These are phyloP conservation scores for Hormiphora californensis DNA, from an alignment of 37 sponge, comb jelly and placozoan species.

Conservation along the genomic window DNA sequence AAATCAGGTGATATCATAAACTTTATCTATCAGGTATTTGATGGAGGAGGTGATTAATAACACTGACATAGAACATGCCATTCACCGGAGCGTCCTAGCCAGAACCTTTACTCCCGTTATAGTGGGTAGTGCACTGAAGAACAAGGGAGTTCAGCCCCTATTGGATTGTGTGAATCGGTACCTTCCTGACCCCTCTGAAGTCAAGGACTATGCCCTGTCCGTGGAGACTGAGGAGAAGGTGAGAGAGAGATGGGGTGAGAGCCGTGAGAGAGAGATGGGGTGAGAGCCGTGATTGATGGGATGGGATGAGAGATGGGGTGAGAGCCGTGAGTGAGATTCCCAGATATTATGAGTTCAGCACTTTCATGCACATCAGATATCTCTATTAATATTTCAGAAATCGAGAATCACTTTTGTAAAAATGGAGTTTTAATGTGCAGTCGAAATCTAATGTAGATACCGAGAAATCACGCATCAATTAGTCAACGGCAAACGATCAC, in stretches of 20 bases:
- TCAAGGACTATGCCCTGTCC: conserved; percentile 80
- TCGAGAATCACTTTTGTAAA: too few relatives aligned
- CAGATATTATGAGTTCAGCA: too few relatives aligned
- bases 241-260: not conserved
- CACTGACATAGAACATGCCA: conserved; percentile 63
- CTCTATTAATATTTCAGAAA: too few relatives aligned
- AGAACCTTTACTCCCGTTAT: conserved; percentile 89
- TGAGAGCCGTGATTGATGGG: too few relatives aligned
- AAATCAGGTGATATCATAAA: not conserved
- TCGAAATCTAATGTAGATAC: too few relatives aligned
- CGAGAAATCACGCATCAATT: too few relatives aligned
- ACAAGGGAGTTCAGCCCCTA: conserved; percentile 74
- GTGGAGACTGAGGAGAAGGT: conserved; percentile 56
- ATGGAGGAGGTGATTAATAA: conserved; percentile 34
- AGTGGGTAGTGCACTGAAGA: conserved; percentile 94
- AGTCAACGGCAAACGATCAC: too few relatives aligned
- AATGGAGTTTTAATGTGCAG: too few relatives aligned
- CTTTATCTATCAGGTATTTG: not conserved
- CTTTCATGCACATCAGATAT: too few relatives aligned
- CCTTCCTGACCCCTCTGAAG: conserved; percentile 90
- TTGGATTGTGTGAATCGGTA: conserved; percentile 84
- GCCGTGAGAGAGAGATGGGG: not conserved
- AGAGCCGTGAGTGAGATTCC: too few relatives aligned
- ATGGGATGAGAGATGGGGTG: too few relatives aligned
- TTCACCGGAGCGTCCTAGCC: conserved; percentile 68